Evolutionary conservation across 2,888 invertebrate species (phyloP), one percentile per base, ranked within the genome.

Genomic region (Neocrepidodera transversa): DNA sequence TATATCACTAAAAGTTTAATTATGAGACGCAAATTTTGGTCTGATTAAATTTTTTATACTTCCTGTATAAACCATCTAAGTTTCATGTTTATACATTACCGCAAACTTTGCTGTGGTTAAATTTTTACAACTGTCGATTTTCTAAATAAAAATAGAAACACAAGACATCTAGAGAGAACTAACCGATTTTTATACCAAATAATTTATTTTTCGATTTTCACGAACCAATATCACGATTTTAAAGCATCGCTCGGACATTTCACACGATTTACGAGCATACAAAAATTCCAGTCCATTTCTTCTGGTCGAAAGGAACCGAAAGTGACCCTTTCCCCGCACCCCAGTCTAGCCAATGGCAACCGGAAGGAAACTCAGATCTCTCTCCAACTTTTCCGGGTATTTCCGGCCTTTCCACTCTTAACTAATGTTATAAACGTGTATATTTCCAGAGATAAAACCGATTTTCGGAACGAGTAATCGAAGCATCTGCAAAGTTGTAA

Each of bases 281-380:
- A 55, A 55, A 52, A n/a, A 52, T 14, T 28, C 32, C 13, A 55
- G 38, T 38, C 38, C 55, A 55, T 30, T 49, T 49, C 40, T 57
- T 20, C 48, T 13, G 11, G 40, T 18, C n/a, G 48, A 42, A 40
- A 55, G 50, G 28, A 40, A 28, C 28, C 43, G 18, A 53, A 55
- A 62, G 58, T 58, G 62, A 60, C 60, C 53, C 57, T 52, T 49
- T 58, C 43, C 18, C 32, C 65, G 64, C 51, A 42, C 54, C 52
- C 35, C 61, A 40, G 48, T 50, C 50, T 58, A 65, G 64, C 64
- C 66, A 71, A 71, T 71, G 71, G 75, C 67, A 63, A 70, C 65
- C 71, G 73, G 71, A 74, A 74, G 73, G 72, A 72, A 74, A 72
- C 60, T 65, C 68, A 73, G 67, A 73, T 74, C 68, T 67, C 70